Evolutionary conservation across 2,888 invertebrate genomes (phyloP).

Genomic region (Diaperis boleti): DNA sequence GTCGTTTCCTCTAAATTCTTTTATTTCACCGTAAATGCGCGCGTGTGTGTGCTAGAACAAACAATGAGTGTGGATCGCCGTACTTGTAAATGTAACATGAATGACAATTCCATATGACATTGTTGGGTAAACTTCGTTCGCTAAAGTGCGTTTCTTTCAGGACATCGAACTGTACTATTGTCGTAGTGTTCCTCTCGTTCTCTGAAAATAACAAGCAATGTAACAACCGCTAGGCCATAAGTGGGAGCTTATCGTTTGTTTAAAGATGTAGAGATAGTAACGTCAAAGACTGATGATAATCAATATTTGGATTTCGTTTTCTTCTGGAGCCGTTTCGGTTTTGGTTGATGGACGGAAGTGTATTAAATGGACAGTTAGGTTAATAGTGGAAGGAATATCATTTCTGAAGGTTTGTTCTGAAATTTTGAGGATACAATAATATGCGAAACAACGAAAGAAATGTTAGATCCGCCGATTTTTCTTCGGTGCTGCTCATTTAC

Average conservation of each 20-base stretch:
- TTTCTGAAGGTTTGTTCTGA: too few species aligned
- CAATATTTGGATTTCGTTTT: not conserved
- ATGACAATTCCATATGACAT: not conserved
- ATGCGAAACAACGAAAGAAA: too few species aligned
- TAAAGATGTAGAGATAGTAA: not conserved
- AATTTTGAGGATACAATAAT: too few species aligned
- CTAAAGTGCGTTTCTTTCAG: not conserved
- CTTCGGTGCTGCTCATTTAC: not conserved
- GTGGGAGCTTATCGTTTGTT: not conserved
- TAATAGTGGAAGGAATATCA: too few species aligned
- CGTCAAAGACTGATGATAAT: not conserved
- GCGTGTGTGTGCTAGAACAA: not conserved
- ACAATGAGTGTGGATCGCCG: not conserved
- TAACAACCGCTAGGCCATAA: not conserved
- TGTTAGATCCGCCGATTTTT: too few species aligned
- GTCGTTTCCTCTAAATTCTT: not conserved
- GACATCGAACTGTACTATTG: not conserved
- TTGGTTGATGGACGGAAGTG: too few species aligned
- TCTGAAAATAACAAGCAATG: not conserved
- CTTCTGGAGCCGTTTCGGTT: too few species aligned
- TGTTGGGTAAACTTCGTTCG: not conserved
- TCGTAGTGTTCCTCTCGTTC: not conserved
- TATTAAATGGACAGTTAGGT: too few species aligned
- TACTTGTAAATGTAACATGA: not conserved
- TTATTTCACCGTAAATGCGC: not conserved